phyloP scores from a whole-genome alignment of 2,797 vertebrate genomes.

The Otus scops region DNA sequence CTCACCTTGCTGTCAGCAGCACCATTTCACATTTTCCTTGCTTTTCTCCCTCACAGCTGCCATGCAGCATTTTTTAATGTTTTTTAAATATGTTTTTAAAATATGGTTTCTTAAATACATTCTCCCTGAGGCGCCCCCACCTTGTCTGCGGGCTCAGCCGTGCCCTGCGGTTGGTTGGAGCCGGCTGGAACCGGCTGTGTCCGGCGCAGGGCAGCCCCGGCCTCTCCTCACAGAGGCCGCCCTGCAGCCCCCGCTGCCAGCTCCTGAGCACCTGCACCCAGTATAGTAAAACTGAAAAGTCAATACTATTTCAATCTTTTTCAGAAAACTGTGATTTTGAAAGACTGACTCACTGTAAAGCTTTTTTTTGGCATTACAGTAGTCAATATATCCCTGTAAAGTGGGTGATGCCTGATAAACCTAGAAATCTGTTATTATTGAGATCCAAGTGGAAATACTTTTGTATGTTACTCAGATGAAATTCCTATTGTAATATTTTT shows the following conservation, averaged over 20 bases:
- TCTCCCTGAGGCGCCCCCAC: rapidly evolving
- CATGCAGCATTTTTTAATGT: neutral
- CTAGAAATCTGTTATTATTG: neutral
- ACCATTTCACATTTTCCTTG: neutral
- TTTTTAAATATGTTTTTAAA: neutral
- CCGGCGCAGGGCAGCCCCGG: neutral
- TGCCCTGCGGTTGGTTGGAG: neutral
- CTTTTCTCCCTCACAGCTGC: neutral
- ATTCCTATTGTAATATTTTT: neutral
- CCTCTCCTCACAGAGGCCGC: rapidly evolving
- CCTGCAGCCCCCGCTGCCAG: rapidly evolving
- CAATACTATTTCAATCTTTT: neutral
- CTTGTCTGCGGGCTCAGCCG: rapidly evolving
- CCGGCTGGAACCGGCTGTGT: neutral
- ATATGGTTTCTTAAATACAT: neutral
- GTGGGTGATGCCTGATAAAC: neutral
- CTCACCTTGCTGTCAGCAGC: neutral
- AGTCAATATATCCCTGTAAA: neutral
- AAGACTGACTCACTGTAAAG: neutral
- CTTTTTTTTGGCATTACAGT: neutral
- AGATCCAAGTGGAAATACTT: neutral
- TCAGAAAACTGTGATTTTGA: neutral
- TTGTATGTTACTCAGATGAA: neutral
- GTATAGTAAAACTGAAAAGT: neutral
- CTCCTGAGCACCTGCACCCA: rapidly evolving